Conservation (phyloP, 2,797 vertebrate species). For the Atherinosoma microstoma region DNA sequence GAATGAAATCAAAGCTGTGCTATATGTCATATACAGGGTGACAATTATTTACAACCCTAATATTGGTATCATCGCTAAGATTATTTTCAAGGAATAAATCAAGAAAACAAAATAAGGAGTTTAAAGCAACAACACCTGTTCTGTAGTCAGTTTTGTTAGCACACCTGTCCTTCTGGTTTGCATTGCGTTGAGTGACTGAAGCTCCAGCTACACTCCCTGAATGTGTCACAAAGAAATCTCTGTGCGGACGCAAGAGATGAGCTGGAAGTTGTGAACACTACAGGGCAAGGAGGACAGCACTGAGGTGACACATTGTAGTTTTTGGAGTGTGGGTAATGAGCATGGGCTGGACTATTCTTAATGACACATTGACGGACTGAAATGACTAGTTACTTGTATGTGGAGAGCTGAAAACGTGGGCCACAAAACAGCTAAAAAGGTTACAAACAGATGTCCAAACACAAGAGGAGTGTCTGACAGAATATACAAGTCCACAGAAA, state of each 20-base stretch:
- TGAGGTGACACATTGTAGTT: constrained; percentile 47
- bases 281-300: constrained; percentile 87
- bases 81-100: constrained; percentile 85
- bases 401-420: constrained; percentile 46
- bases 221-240: constrained; percentile 76
- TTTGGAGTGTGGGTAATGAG: constrained; percentile 50
- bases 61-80: constrained; percentile 62
- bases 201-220: constrained; percentile 83
- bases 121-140: constrained; percentile 71
- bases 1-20: constrained; percentile 89
- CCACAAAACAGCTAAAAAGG: constrained; percentile 46
- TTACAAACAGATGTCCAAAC: constrained; percentile 46
- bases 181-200: constrained; percentile 93
- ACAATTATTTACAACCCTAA: constrained; percentile 85
- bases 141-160: constrained; percentile 78
- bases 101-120: constrained; percentile 58
- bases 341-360: constrained; percentile 63
- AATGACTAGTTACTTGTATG: constrained; percentile 44
- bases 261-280: constrained; percentile 91
- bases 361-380: constrained; percentile 64
- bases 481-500: constrained; percentile 4
- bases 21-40: constrained; percentile 81
- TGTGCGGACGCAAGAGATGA: constrained; percentile 83
- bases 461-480: constrained; percentile 39
- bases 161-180: constrained; percentile 88